Percentiles rank a stretch among this genome's conserved stretches.
These are phyloP conservation scores for Pyxicephalus adspersus DNA, from an alignment of 2,113 vertebrate species.

Conservation along the genomic window DNA sequence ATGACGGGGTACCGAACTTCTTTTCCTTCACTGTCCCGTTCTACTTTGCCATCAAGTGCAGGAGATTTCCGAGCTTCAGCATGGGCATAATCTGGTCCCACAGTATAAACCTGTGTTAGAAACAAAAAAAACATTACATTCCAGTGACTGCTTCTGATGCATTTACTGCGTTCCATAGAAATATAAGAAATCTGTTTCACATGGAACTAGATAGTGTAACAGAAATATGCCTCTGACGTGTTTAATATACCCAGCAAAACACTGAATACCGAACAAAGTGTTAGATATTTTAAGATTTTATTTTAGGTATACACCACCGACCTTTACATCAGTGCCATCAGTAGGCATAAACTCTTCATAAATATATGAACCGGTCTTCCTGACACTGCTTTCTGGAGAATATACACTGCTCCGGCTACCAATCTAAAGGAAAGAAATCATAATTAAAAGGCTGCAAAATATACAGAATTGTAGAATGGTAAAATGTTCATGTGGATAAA, in stretches of 20 bases:
- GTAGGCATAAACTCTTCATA: conserved; percentile 94
- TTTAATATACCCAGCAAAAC: too few relatives aligned
- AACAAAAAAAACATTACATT: conserved; percentile 4
- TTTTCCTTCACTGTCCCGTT: conserved; percentile 88
- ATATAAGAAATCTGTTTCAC: too few relatives aligned
- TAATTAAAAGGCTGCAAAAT: too few relatives aligned
- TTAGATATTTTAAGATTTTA: too few relatives aligned
- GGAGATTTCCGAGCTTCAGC: conserved; percentile 90
- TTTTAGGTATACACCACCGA: conserved; percentile 52
- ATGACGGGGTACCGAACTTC: conserved; percentile 91
- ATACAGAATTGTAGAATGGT: too few relatives aligned
- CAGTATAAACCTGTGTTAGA: conserved; percentile 82
- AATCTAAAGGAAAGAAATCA: conserved; percentile 74
- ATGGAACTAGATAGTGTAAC: too few relatives aligned
- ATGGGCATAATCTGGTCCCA: conserved; percentile 89
- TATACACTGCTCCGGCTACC: conserved; percentile 92
- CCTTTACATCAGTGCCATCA: conserved; percentile 91
- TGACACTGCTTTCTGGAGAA: conserved; percentile 87
- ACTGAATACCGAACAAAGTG: too few relatives aligned
- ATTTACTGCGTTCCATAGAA: not conserved
- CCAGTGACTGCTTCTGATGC: not conserved
- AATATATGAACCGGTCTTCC: conserved; percentile 90
- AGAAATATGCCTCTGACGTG: too few relatives aligned
- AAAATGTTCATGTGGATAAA: too few relatives aligned
- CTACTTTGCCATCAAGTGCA: conserved; percentile 88